Evolutionary conservation across 2,113 vertebrate species (phyloP).

Genomic region (Engraulis encrasicolus): DNA sequence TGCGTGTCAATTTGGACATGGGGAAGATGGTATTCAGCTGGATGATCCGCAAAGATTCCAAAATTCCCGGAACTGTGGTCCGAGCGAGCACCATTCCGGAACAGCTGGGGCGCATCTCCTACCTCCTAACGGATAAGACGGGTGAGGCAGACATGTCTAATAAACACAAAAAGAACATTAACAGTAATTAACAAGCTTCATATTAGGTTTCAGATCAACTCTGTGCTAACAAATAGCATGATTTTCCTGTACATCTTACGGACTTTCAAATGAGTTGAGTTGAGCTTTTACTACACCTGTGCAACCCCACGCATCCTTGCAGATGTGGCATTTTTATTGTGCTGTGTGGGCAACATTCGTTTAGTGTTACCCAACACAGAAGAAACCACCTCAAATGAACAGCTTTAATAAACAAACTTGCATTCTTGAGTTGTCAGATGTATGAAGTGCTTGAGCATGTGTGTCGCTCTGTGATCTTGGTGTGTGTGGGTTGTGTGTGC

Average conservation of each 20-base stretch:
- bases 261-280: no score
- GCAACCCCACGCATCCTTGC: no score
- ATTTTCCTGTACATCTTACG: no score
- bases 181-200: no score
- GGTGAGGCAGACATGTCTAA: constrained; percentile 72
- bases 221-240: no score
- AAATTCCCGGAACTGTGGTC: constrained; percentile 94
- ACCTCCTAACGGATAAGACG: constrained; percentile 96
- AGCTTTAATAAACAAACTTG: background rate
- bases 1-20: constrained; percentile 98
- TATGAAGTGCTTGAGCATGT: background rate
- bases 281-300: no score
- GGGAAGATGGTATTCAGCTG: constrained; percentile 99
- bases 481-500: background rate
- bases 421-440: background rate
- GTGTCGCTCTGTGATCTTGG: background rate
- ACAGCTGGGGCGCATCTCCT: constrained; percentile 95
- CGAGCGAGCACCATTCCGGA: constrained; percentile 96
- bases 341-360: background rate
- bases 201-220: no score
- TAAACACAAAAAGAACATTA: no score
- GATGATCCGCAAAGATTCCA: constrained; percentile 95
- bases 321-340: no score
- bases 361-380: background rate
- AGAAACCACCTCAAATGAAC: background rate